phyloP scores from a whole-genome alignment of 2,797 vertebrate genomes.

The Antrozous pallidus region DNA sequence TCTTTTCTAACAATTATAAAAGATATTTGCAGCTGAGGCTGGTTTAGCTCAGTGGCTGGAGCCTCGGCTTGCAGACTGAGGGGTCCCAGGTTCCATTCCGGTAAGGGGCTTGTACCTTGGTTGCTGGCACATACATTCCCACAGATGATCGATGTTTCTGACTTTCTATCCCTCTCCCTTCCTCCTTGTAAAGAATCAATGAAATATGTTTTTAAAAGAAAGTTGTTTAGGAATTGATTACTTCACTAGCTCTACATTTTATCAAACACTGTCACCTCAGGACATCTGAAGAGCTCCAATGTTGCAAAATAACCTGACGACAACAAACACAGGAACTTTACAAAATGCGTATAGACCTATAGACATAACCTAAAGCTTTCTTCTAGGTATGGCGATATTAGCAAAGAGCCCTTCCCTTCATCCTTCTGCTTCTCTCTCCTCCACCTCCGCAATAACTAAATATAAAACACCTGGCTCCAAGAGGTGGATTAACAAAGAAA shows the following conservation, averaged over 20 bases:
- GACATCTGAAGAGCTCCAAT: background rate
- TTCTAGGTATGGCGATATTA: background rate
- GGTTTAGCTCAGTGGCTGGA: too few species aligned
- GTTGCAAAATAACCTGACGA: background rate
- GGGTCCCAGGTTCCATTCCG: too few species aligned
- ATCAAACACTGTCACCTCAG: background rate
- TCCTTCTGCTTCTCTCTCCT: background rate
- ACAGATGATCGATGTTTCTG: too few species aligned
- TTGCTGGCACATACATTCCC: too few species aligned
- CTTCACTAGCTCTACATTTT: constrained; percentile 25
- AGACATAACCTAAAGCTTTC: too few species aligned
- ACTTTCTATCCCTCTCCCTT: too few species aligned
- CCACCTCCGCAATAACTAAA: background rate
- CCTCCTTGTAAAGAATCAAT: too few species aligned
- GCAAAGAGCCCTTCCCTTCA: background rate
- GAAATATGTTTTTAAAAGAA: background rate
- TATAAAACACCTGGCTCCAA: background rate
- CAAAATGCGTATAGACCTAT: background rate
- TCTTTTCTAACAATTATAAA: too few species aligned
- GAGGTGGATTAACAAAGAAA: background rate
- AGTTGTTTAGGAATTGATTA: background rate
- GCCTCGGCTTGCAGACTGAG: too few species aligned
- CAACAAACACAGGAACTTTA: constrained; percentile 25
- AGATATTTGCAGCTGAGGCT: too few species aligned
- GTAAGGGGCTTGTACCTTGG: too few species aligned